phyloP scores from a whole-genome alignment of 2,888 invertebrate species.

The Brachypterus glaber region DNA sequence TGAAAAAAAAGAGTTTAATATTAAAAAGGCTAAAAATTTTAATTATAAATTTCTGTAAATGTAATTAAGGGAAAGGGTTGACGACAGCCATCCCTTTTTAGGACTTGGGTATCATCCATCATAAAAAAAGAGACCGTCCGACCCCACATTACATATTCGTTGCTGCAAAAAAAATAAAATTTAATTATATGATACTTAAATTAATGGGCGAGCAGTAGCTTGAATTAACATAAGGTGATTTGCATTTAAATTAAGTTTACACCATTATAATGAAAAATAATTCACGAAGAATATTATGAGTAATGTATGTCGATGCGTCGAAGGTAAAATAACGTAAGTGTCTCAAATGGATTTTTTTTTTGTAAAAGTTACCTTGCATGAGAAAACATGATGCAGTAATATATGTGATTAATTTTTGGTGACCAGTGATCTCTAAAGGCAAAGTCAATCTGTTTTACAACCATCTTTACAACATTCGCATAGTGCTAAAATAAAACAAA shows the following conservation, averaged over 20 bases:
- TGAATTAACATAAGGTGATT: constrained; percentile 44
- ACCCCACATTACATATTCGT: constrained; percentile 37
- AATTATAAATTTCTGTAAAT: constrained; percentile 37
- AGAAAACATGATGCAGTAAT: too few relatives aligned
- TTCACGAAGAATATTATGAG: constrained; percentile 39
- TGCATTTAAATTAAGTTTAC: constrained; percentile 44
- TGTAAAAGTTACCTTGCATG: too few relatives aligned
- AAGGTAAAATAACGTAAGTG: too few relatives aligned
- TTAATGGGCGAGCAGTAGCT: constrained; percentile 48
- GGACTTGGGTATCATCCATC: constrained; percentile 31
- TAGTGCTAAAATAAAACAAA: too few relatives aligned
- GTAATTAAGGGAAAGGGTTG: constrained; percentile 31
- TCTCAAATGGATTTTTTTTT: too few relatives aligned
- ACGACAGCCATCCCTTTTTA: constrained; percentile 15
- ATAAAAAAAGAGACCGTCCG: constrained; percentile 26
- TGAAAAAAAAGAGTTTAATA: too few relatives aligned
- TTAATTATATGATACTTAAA: constrained; percentile 64
- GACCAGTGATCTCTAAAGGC: too few relatives aligned
- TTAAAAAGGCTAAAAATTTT: constrained; percentile 33
- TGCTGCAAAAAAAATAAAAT: constrained; percentile 44
- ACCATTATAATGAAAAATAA: constrained; percentile 42
- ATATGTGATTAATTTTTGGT: too few relatives aligned
- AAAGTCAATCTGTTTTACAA: too few relatives aligned
- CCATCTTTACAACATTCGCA: too few relatives aligned
- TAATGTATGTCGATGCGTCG: constrained; percentile 38